Percentiles rank a stretch among this genome's conserved stretches.
phyloP scores from a whole-genome alignment of 30 jellyfish, hydroid and myxozoan species.

The Aurelia aurita complex sp. Pacific region DNA sequence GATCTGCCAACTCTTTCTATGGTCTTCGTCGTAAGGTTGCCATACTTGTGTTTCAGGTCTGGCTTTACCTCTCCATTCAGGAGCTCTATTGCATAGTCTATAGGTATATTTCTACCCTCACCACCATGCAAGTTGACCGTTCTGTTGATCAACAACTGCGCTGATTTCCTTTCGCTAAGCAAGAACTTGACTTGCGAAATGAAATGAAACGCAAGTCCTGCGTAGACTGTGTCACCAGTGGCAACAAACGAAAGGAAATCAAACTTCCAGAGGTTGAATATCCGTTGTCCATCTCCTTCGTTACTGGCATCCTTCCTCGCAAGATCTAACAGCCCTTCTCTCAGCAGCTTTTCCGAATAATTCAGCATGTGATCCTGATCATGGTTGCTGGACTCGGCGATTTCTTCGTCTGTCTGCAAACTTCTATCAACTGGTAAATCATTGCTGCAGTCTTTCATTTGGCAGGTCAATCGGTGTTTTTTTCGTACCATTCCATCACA shows the following conservation, averaged over 20 bases:
- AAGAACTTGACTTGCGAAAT: constrained; percentile 5
- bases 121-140: no score
- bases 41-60: constrained; percentile 11
- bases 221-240: constrained; percentile 5
- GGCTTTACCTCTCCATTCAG: constrained; percentile 6
- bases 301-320: not conserved
- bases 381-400: no score
- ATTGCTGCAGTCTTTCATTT: no score
- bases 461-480: no score
- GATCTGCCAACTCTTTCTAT: not conserved
- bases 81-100: constrained; percentile 2
- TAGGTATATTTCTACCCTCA: not conserved
- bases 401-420: no score
- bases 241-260: constrained; percentile 12
- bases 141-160: not conserved
- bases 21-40: not conserved
- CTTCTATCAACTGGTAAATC: no score
- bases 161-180: constrained; percentile 1
- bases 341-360: not conserved
- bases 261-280: not conserved
- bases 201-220: constrained; percentile 8
- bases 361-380: no score
- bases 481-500: no score
- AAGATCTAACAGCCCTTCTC: constrained; percentile 19
- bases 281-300: constrained; percentile 3